Percentiles rank a stretch among this genome's conserved stretches.
These are phyloP conservation scores for Antitype chi DNA, from an alignment of 2,888 invertebrate genomes.

Conservation along the genomic window DNA sequence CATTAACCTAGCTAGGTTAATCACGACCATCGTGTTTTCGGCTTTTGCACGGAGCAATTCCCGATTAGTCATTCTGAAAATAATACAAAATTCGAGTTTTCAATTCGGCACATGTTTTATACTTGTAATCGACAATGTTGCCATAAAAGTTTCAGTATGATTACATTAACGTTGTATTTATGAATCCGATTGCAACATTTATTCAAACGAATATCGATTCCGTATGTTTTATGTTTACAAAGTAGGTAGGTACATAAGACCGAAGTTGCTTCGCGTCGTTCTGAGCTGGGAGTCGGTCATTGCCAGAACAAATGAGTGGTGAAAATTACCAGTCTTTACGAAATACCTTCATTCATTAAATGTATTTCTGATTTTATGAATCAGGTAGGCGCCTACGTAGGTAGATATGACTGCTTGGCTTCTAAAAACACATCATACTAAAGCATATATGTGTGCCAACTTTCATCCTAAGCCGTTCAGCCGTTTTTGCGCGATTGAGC, in stretches of 20 bases:
- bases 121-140: constrained; percentile 50
- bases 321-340: background rate
- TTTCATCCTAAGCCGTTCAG: no score
- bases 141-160: constrained; percentile 63
- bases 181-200: constrained; percentile 49
- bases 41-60: constrained; percentile 27
- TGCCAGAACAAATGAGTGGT: background rate
- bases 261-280: constrained; percentile 4
- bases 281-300: background rate
- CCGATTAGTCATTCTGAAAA: constrained; percentile 33
- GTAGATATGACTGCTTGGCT: background rate
- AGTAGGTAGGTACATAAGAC: background rate
- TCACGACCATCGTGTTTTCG: background rate
- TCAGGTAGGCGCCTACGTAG: background rate
- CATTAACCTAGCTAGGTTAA: no score
- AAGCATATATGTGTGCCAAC: no score
- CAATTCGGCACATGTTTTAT: constrained; percentile 23
- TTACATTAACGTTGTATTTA: constrained; percentile 63
- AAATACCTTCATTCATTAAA: constrained; percentile 24
- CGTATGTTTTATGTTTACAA: constrained; percentile 44
- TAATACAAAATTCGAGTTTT: constrained; percentile 25
- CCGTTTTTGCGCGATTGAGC: no score
- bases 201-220: constrained; percentile 55
- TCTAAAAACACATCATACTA: background rate
- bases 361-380: background rate